Evolutionary conservation across 2,797 vertebrate genomes (phyloP).

Genomic region (Oreonectes daqikongensis): DNA sequence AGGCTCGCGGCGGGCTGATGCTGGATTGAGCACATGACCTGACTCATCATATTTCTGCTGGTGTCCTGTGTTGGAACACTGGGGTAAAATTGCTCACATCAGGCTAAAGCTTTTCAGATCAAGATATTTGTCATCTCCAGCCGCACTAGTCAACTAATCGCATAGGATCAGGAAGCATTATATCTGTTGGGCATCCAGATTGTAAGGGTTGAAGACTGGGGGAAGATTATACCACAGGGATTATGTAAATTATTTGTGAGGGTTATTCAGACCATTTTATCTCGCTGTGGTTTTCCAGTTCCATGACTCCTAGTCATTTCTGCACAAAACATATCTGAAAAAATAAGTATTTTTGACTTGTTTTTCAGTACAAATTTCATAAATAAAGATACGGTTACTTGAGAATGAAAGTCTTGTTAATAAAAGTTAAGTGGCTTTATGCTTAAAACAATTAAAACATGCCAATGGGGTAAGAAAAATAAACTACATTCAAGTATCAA

Average conservation of each 20-base stretch:
- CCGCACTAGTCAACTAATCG: not conserved
- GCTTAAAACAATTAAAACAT: no score
- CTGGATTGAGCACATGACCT: not conserved
- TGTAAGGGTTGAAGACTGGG: not conserved
- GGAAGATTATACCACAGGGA: not conserved
- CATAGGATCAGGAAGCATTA: not conserved
- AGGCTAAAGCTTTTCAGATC: not conserved
- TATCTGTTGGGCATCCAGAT: not conserved
- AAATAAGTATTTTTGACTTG: no score
- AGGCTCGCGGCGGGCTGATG: not conserved
- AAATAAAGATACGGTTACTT: no score
- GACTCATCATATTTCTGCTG: not conserved
- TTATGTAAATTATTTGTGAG: not conserved
- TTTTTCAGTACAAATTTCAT: no score
- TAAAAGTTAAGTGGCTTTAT: no score
- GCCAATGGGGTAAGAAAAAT: no score
- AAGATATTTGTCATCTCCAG: slow-evolving; percentile 5
- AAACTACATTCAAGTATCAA: no score
- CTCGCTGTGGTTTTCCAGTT: not conserved
- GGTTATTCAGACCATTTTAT: not conserved
- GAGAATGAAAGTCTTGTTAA: no score
- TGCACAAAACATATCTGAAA: no score
- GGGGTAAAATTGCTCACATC: not conserved
- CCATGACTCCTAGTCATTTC: no score
- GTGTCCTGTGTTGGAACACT: not conserved